phyloP scores from a whole-genome alignment of 2,888 invertebrate genomes.

The Xanthostigma xanthostigma region DNA sequence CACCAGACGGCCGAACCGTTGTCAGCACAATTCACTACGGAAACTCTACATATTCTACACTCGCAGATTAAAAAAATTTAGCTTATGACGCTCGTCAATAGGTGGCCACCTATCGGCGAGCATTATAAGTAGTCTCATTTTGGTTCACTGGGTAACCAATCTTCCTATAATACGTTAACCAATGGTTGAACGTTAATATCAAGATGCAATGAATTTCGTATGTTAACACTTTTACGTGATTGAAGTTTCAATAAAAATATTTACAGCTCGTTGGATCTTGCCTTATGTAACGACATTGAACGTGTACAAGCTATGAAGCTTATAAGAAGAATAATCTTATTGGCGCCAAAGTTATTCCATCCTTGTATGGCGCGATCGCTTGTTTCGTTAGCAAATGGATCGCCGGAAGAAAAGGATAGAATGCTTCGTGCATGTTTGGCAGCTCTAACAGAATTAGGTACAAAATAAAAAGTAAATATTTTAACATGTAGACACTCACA shows the following conservation, averaged over 20 bases:
- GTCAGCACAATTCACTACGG: no score
- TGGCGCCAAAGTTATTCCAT: conserved; percentile 53
- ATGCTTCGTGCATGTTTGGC: conserved; percentile 75
- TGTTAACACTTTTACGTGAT: no score
- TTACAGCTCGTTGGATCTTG: conserved; percentile 72
- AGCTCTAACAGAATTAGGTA: conserved; percentile 76
- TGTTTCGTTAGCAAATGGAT: conserved; percentile 67
- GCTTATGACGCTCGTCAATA: no score
- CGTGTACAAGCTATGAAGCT: conserved; percentile 82
- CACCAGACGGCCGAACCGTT: no score
- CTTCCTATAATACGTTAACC: no score
- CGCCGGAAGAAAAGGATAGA: conserved; percentile 65
- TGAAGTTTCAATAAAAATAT: conserved; percentile 3
- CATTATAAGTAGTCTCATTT: no score
- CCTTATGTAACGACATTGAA: conserved; percentile 83
- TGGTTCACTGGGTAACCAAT: no score
- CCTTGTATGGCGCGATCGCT: conserved; percentile 63
- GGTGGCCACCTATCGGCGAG: no score
- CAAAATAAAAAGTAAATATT: conserved; percentile 14
- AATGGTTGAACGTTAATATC: no score
- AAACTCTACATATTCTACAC: no score
- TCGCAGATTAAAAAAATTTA: no score
- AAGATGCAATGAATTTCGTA: no score
- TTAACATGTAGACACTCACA: neutral
- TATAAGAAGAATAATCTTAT: conserved; percentile 51